These are phyloP conservation scores for Lordiphosa collinella DNA, from an alignment of 1,140 invertebrate genomes.

Conservation along the genomic window DNA sequence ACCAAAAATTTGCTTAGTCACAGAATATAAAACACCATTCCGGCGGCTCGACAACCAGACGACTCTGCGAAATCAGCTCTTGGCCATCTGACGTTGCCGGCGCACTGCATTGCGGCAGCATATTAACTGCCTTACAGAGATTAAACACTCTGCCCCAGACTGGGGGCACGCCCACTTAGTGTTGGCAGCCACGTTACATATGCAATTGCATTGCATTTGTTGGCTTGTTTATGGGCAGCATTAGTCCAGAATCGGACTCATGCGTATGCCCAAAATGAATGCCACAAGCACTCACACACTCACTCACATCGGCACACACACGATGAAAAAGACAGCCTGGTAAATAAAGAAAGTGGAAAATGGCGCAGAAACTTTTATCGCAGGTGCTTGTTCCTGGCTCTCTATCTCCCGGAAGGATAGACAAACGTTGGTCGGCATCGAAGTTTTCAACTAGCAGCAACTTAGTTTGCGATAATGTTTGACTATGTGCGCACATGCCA, in stretches of 20 bases:
- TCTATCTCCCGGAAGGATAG: slow-evolving; percentile 31
- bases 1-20: slow-evolving; percentile 27
- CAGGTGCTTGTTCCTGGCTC: slow-evolving; percentile 50
- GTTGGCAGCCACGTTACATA: slow-evolving; percentile 14
- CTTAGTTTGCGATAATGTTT: slow-evolving; percentile 72
- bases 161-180: slow-evolving; percentile 13
- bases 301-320: too few species aligned
- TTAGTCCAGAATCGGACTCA: slow-evolving; percentile 33
- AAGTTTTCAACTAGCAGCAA: slow-evolving; percentile 51
- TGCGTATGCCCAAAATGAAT: slow-evolving; percentile 31
- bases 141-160: slow-evolving; percentile 33
- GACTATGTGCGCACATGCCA: slow-evolving; percentile 65
- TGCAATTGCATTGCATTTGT: slow-evolving; percentile 55
- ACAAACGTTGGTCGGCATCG: slow-evolving; percentile 38
- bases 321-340: slow-evolving; percentile 2
- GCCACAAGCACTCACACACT: slow-evolving; percentile 19
- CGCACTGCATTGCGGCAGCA: slow-evolving; percentile 40
- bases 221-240: slow-evolving; percentile 57
- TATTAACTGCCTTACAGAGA: slow-evolving; percentile 43
- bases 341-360: slow-evolving; percentile 60
- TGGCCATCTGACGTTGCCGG: slow-evolving; percentile 12
- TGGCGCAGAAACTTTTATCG: slow-evolving; percentile 74
- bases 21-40: slow-evolving; percentile 11
- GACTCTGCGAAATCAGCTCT: background rate
- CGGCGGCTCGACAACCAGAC: background rate